Evolutionary conservation across 1,140 invertebrate species (phyloP).

Genomic region (Pantala flavescens): DNA sequence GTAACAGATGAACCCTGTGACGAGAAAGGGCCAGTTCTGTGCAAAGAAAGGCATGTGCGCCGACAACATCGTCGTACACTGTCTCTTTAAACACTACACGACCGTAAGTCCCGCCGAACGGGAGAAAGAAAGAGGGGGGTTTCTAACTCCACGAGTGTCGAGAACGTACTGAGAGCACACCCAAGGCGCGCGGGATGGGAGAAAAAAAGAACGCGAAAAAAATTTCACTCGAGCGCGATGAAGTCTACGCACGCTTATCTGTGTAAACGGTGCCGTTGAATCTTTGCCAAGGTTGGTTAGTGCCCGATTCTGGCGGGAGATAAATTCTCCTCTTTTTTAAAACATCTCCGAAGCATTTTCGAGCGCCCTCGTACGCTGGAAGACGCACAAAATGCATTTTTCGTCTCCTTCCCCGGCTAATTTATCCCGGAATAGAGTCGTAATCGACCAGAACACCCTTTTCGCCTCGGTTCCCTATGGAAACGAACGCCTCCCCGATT

Average conservation of each 20-base stretch:
- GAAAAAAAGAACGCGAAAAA: no score
- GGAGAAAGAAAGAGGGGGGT: not conserved
- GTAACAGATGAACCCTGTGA: not conserved
- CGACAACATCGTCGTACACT: not conserved
- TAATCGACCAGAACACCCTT: not conserved
- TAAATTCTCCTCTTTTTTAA: no score
- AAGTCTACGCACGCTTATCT: no score
- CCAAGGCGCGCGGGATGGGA: not conserved
- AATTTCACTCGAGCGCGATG: no score
- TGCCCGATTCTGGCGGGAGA: no score
- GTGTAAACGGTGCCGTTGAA: no score
- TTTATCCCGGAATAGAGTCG: not conserved
- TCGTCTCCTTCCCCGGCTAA: not conserved
- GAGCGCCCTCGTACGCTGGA: no score
- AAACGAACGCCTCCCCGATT: not conserved
- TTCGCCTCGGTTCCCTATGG: not conserved
- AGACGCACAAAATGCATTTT: not conserved
- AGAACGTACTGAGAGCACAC: not conserved
- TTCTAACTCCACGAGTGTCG: not conserved
- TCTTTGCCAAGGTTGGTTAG: no score
- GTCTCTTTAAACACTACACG: not conserved
- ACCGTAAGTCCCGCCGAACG: not conserved
- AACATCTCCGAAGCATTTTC: no score
- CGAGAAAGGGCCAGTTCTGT: not conserved
- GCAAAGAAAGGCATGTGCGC: not conserved